Base-by-base conservation (phyloP, 1,140 invertebrate species). In the Steinernema feltiae region DNA sequence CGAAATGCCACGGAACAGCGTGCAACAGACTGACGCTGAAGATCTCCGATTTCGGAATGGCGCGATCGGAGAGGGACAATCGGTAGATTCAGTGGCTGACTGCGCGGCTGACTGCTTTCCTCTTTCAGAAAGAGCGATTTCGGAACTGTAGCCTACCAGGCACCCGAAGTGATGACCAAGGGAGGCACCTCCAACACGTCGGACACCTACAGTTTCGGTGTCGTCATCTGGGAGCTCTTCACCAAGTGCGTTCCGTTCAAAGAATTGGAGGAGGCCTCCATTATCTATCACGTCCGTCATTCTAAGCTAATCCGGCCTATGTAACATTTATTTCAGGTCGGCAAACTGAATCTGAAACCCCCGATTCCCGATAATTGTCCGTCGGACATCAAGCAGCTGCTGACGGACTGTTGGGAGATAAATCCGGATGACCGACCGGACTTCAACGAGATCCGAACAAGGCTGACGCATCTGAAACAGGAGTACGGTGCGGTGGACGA, bases 11-110 rank as follows among this genome's bases (percentile, higher is more conserved):
- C 15, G 53, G 53, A 15, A 63, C 53, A 7, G 53, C 53, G 15
- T 63, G 53, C 53, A 63, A 63, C 53, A 7, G 53, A 15, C 53
- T 63, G 7, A 63, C 53, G 15, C 53, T 63, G 15, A 63, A 63
- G 24, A 63, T 63, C 53, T 63, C 53, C 53, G 53, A 63, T 27
- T 63, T 63, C 53, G 53, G 53, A 7, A 63, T 63, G 53, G 53
- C 53, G 7, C 12, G 53, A 15, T 63, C 53, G 12, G 53, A 63
- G 53, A 15, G 53, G 3, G 53, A 46, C 41, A n/a, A 63, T 63
- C 53, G 24, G 53, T 63, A 63, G 7, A 3, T 3, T 17, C 24
- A 63, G 53, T 15, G 24, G 3, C 12, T 27, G 3, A 3, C 24
- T 63, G 12, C 15, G 2, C 24, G 24, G 15, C 53, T 27, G 24